A percentile compares a stretch with the other conserved stretches of the same genome.
These are phyloP conservation scores for Pogona vitticeps DNA, from an alignment of 2,113 vertebrate genomes.

Conservation along the genomic window DNA sequence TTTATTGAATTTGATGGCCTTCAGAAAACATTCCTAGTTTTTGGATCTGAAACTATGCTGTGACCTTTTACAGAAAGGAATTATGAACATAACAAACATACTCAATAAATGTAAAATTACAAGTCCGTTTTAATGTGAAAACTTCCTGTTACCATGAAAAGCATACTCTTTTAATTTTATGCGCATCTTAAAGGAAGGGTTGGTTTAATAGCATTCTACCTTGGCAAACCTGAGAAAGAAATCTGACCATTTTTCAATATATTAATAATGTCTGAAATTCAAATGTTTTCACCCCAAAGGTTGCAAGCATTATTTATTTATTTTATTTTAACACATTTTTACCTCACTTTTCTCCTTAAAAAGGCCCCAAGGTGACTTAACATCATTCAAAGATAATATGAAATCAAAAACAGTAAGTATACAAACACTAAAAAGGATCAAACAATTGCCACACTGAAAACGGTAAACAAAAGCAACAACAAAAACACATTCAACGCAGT, in stretches of 20 bases:
- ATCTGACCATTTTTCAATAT: neutral
- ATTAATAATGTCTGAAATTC: neutral
- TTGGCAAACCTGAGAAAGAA: neutral
- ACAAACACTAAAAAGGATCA: no score
- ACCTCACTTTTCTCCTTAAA: no score
- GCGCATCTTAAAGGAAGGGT: constrained; percentile 12
- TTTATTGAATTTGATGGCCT: constrained; percentile 39
- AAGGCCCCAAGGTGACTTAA: no score
- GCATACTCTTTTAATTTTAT: neutral
- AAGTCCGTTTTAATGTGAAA: constrained; percentile 29
- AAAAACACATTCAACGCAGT: no score
- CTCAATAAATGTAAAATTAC: constrained; percentile 57
- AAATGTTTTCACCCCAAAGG: neutral
- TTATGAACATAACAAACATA: constrained; percentile 42
- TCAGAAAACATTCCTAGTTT: constrained; percentile 50
- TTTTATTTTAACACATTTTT: no score
- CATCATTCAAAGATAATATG: no score
- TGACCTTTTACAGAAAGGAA: constrained; percentile 50
- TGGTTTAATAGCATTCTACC: neutral
- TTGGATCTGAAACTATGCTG: constrained; percentile 39
- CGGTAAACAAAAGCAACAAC: no score
- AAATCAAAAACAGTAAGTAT: no score
- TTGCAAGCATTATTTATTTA: neutral
- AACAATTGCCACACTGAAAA: no score
- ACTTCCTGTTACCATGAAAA: constrained; percentile 46